Evolutionary conservation across 1,140 invertebrate species (phyloP), one percentile per base, ranked within the genome.

Genomic region (Lutraria rhynchaena): DNA sequence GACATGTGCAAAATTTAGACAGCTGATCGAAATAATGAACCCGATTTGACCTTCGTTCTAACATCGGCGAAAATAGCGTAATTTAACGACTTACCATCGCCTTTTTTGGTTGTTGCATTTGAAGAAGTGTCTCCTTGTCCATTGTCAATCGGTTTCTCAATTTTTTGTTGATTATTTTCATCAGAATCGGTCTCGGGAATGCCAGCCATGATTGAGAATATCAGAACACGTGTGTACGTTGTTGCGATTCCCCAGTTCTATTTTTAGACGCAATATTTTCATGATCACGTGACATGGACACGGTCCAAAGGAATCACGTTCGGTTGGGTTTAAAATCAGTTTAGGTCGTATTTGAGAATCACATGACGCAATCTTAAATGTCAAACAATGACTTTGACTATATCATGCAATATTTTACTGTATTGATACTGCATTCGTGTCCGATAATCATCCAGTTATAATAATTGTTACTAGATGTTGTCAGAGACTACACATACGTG

Each of bases 191-290:
- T 41, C 24, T 63, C 78, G n/a, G 78, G 60, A 49, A 71, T 71
- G 60, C 78, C 78, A 46, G 78, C 78, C 78, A 81, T 81, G 67
- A 81, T 44, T 58, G 41, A 31, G 46, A 33, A 51, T 27, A 29
- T 51, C 17, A 22, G 7, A 49, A 31, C 70, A 69, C 78, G 70
- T 65, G 69, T 73, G 78, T 81, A 57, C 61, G 60, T 55, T 81
- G 69, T 49, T 46, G 35, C 51, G 44, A 80, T 55, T 80, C 63
- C 61, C 73, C 22, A 41, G 58, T 61, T 63, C 73, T 75, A 75
- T 75, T 75, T 75, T 75, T 61, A 75, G 73, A 37, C 13, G 4
- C 4, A 4, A 35, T 29, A 29, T 27, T 63, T 17, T 15, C 60
- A 1, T 33, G 3, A 41, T 41, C 37, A 41, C 37, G 37, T 41